Percentiles rank a stretch among this genome's conserved stretches.
These are phyloP conservation scores for Calosoma granatense DNA, from an alignment of 1,140 invertebrate species.

Conservation along the genomic window DNA sequence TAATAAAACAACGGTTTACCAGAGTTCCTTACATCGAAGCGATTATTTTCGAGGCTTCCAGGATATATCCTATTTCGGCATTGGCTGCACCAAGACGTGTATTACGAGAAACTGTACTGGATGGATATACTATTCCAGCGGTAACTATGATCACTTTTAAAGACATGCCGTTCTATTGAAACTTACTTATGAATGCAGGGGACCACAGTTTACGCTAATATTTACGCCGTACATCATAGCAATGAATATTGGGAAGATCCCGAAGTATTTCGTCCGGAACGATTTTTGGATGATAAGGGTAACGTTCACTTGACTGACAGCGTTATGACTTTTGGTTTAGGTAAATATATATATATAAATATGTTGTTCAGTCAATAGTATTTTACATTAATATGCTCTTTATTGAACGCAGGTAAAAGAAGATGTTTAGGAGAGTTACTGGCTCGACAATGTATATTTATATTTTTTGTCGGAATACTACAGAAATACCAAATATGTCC, in stretches of 20 bases:
- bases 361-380: too few species aligned
- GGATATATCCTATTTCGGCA: slow-evolving; percentile 43
- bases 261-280: slow-evolving; percentile 58
- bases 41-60: slow-evolving; percentile 44
- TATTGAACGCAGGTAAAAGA: slow-evolving; percentile 54
- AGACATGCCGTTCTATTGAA: too few species aligned
- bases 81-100: slow-evolving; percentile 57
- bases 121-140: slow-evolving; percentile 55
- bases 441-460: slow-evolving; percentile 60
- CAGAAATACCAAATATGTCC: slow-evolving; percentile 42
- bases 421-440: slow-evolving; percentile 67
- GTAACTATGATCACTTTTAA: slow-evolving; percentile 23
- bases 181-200: slow-evolving; percentile 34
- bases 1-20: slow-evolving; percentile 6
- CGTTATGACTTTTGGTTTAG: slow-evolving; percentile 57
- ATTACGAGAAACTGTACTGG: slow-evolving; percentile 44
- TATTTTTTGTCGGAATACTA: slow-evolving; percentile 59
- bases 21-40: slow-evolving; percentile 48
- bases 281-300: slow-evolving; percentile 45
- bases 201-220: slow-evolving; percentile 49
- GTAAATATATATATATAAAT: too few species aligned
- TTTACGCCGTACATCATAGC: slow-evolving; percentile 52
- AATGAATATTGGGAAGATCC: slow-evolving; percentile 54
- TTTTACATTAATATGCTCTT: too few species aligned
- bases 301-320: slow-evolving; percentile 40